These are phyloP conservation scores for Odontocolon sp. DNA, from an alignment of 2,888 invertebrate genomes.

Conservation along the genomic window DNA sequence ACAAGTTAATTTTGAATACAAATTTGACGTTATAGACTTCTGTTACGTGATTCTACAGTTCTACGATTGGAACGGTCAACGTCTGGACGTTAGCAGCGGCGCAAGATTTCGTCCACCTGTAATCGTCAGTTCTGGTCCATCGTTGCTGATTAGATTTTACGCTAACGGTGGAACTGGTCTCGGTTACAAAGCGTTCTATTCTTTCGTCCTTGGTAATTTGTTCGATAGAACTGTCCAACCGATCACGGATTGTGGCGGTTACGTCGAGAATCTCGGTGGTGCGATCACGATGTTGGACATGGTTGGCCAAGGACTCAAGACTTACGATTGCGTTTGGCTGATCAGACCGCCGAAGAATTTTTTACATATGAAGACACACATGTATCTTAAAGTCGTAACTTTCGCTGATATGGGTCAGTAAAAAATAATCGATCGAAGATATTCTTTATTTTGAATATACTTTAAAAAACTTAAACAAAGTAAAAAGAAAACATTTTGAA, in stretches of 20 bases:
- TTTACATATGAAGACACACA: conserved; percentile 86
- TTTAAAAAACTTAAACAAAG: too few relatives aligned
- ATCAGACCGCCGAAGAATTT: conserved; percentile 86
- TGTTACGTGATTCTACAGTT: conserved; percentile 82
- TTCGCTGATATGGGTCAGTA: conserved; percentile 83
- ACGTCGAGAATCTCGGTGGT: conserved; percentile 87
- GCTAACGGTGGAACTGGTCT: conserved; percentile 87
- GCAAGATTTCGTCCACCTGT: conserved; percentile 87
- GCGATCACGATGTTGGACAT: conserved; percentile 90
- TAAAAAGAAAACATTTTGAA: too few relatives aligned
- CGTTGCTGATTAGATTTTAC: conserved; percentile 85
- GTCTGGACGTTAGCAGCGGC: conserved; percentile 85
- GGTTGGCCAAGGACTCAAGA: conserved; percentile 83
- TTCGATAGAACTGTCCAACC: conserved; percentile 76
- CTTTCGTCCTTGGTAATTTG: conserved; percentile 80
- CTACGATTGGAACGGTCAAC: conserved; percentile 86
- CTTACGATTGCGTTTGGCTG: conserved; percentile 88
- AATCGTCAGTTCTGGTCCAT: conserved; percentile 85
- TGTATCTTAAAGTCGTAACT: conserved; percentile 84
- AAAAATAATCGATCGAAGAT: not conserved
- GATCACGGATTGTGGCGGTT: conserved; percentile 86
- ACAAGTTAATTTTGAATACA: not conserved
- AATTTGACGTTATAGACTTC: not conserved
- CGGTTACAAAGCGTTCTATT: conserved; percentile 86
- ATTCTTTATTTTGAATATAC: not conserved